Percentiles rank a stretch among this genome's conserved stretches.
Conservation (phyloP, 2,797 vertebrate species). For the Pelochelys cantorii region DNA sequence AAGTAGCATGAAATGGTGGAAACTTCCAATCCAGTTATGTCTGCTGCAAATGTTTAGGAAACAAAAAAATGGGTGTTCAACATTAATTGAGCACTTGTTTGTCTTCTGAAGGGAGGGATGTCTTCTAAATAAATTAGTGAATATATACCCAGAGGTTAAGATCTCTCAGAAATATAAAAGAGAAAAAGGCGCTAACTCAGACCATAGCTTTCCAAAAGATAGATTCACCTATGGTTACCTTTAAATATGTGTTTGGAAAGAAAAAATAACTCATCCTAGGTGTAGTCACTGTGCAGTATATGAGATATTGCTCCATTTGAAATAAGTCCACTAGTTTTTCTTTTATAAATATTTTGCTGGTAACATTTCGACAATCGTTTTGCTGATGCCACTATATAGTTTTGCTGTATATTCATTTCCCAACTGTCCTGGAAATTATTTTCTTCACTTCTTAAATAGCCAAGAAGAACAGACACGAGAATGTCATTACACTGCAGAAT, state of each 20-base stretch:
- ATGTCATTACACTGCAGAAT: background rate
- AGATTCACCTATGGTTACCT: background rate
- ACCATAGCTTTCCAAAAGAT: background rate
- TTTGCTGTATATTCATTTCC: background rate
- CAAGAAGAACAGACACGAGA: slow-evolving; percentile 10
- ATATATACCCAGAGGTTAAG: slow-evolving; percentile 14
- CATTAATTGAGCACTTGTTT: slow-evolving; percentile 68
- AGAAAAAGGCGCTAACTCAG: background rate
- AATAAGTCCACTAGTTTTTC: background rate
- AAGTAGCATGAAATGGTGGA: slow-evolving; percentile 55
- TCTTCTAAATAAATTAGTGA: slow-evolving; percentile 55
- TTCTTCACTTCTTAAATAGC: background rate
- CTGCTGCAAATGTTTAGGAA: slow-evolving; percentile 66
- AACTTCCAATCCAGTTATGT: slow-evolving; percentile 61
- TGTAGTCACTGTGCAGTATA: rapidly evolving
- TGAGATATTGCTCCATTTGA: background rate
- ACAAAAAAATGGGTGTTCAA: slow-evolving; percentile 65
- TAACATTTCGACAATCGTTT: rapidly evolving
- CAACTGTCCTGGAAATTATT: background rate
- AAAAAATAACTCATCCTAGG: background rate
- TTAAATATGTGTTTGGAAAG: background rate
- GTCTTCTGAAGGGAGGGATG: slow-evolving; percentile 51
- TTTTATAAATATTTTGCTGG: background rate
- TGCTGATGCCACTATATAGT: background rate
- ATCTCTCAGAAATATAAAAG: slow-evolving; percentile 1